Conservation (phyloP, 2,888 invertebrate species). For the Agrilus cyanescens region DNA sequence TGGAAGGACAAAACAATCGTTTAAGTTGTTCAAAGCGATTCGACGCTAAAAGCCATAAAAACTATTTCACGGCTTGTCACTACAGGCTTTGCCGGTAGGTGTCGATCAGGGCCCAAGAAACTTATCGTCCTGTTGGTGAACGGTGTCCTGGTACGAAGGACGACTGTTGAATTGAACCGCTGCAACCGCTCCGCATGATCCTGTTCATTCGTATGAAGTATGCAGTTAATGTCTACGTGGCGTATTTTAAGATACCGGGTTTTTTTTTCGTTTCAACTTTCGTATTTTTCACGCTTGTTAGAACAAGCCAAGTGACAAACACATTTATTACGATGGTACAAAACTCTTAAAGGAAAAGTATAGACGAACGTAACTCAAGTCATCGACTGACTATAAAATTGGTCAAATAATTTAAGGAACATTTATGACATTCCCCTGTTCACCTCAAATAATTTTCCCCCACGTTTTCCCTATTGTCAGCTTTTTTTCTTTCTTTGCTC, state of each 20-base stretch:
- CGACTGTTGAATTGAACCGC: slow-evolving; percentile 18
- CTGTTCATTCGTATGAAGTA: slow-evolving; percentile 32
- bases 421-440: too few relatives aligned
- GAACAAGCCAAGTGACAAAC: too few relatives aligned
- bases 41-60: slow-evolving; percentile 34
- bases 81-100: slow-evolving; percentile 35
- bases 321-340: too few relatives aligned
- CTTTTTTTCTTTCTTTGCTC: too few relatives aligned
- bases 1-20: slow-evolving; percentile 4
- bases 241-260: slow-evolving; percentile 31
- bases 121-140: slow-evolving; percentile 15
- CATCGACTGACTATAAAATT: too few relatives aligned
- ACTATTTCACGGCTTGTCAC: slow-evolving; percentile 36
- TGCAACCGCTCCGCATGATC: slow-evolving; percentile 27
- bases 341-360: too few relatives aligned
- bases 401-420: too few relatives aligned
- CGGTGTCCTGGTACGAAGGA: slow-evolving; percentile 9
- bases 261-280: slow-evolving; percentile 33
- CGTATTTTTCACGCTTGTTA: slow-evolving; percentile 18
- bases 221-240: slow-evolving; percentile 32
- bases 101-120: slow-evolving; percentile 21
- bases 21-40: slow-evolving; percentile 29
- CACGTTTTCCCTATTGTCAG: too few relatives aligned
- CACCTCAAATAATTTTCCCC: too few relatives aligned
- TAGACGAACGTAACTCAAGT: too few relatives aligned